Percentiles rank a stretch among this genome's conserved stretches.
phyloP scores from a whole-genome alignment of 2,113 vertebrate genomes.

The Pomatorhinus ruficollis region DNA sequence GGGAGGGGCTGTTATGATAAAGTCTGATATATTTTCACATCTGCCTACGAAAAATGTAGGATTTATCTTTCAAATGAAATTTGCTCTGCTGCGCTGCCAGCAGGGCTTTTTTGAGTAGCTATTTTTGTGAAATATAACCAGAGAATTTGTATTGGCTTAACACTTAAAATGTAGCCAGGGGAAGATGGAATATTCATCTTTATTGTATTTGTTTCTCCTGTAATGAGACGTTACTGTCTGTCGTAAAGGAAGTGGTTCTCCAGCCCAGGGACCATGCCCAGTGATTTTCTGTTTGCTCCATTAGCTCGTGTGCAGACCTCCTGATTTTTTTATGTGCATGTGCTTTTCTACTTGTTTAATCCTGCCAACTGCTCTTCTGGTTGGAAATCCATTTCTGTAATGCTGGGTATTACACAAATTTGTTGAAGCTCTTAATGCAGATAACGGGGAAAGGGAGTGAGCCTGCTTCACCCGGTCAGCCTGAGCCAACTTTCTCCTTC shows the following conservation, averaged over 20 bases:
- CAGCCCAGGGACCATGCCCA: constrained; percentile 4
- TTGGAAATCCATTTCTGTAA: constrained; percentile 56
- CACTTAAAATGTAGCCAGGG: constrained; percentile 1
- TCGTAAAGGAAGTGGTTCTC: not conserved
- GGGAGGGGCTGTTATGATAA: not conserved
- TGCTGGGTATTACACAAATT: constrained; percentile 46
- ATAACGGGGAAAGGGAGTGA: not conserved
- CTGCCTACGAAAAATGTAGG: not conserved
- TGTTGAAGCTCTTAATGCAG: constrained; percentile 43
- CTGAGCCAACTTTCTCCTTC: not conserved
- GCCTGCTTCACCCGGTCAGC: not conserved
- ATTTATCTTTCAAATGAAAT: constrained; percentile 33
- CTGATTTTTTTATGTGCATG: constrained; percentile 29
- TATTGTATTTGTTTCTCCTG: constrained; percentile 20
- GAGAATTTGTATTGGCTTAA: constrained; percentile 31
- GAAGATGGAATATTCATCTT: constrained; percentile 45
- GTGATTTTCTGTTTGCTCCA: constrained; percentile 39
- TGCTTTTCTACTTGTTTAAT: constrained; percentile 55
- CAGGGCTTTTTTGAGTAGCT: not conserved
- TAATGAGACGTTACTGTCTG: constrained; percentile 29
- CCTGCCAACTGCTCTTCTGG: constrained; percentile 53
- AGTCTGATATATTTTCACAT: not conserved
- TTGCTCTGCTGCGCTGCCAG: not conserved
- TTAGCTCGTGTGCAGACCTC: constrained; percentile 32
- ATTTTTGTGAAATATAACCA: constrained; percentile 38